Evolutionary conservation across 2,113 vertebrate genomes (phyloP).

Genomic region (Stegostoma tigrinum): DNA sequence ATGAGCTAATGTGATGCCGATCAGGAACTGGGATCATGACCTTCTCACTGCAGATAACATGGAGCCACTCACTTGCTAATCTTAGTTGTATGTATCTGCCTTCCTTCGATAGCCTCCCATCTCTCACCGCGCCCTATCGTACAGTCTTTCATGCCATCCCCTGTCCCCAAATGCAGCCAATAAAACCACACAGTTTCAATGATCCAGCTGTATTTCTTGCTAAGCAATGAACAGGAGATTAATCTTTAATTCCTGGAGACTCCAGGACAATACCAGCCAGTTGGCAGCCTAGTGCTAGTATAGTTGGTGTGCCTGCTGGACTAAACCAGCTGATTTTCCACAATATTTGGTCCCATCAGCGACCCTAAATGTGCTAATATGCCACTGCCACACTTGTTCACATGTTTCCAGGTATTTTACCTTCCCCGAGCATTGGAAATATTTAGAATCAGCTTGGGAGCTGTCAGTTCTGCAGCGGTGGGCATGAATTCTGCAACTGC

Average conservation of each 20-base stretch:
- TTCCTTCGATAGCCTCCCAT: neutral
- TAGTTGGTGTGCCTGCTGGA: neutral
- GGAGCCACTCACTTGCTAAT: neutral
- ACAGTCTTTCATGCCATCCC: neutral
- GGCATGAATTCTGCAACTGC: neutral
- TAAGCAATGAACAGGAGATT: neutral
- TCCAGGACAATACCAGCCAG: neutral
- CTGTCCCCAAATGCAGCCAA: neutral
- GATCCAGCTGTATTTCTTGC: neutral
- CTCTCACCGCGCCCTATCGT: neutral
- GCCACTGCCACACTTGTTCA: neutral
- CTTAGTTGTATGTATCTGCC: neutral
- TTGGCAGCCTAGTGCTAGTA: neutral
- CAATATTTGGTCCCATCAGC: neutral
- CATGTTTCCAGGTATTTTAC: neutral
- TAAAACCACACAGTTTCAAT: neutral
- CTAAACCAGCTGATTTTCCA: neutral
- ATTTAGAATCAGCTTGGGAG: neutral
- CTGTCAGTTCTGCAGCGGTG: neutral
- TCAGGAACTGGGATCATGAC: neutral
- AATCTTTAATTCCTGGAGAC: neutral
- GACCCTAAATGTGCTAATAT: neutral
- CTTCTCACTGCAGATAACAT: neutral
- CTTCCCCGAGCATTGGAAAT: neutral
- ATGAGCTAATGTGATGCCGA: neutral